These are phyloP conservation scores for Ephydatia muelleri DNA, from an alignment of 37 sponge, comb jelly and placozoan species.

Conservation along the genomic window DNA sequence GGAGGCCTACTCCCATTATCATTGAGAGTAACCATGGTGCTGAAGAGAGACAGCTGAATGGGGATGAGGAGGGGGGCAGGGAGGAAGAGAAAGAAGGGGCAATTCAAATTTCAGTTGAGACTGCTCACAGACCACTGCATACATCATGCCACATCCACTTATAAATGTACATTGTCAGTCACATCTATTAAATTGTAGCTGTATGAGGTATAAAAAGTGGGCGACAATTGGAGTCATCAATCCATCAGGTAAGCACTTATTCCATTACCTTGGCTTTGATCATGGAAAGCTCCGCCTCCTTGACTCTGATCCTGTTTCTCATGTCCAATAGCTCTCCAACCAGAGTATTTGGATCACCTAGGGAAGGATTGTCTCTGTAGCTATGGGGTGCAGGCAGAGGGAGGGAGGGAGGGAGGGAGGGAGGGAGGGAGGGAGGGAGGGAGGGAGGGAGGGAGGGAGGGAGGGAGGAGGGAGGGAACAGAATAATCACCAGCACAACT, in stretches of 20 bases:
- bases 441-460: not conserved
- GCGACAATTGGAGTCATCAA: no score
- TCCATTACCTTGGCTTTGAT: conserved; percentile 52
- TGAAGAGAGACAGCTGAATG: conserved; percentile 34
- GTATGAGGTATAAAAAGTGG: no score
- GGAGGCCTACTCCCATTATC: not conserved
- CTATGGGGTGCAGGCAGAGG: not conserved
- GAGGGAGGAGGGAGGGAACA: not conserved
- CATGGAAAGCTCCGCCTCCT: conserved; percentile 40
- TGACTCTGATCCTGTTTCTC: conserved; percentile 49
- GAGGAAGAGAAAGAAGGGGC: not conserved
- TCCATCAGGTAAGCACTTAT: not conserved
- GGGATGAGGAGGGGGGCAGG: conserved; percentile 3
- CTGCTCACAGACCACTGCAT: no score
- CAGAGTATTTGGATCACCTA: conserved; percentile 57
- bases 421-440: not conserved
- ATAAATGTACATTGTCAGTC: no score
- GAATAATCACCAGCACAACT: not conserved
- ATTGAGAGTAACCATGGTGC: not conserved
- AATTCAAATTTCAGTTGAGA: no score
- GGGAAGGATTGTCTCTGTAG: conserved; percentile 46
- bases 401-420: not conserved
- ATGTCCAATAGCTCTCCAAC: conserved; percentile 59
- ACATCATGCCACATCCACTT: no score
- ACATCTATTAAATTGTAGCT: no score